Evolutionary conservation across 1,140 invertebrate genomes (phyloP).

Genomic region (Drosophila repleta): DNA sequence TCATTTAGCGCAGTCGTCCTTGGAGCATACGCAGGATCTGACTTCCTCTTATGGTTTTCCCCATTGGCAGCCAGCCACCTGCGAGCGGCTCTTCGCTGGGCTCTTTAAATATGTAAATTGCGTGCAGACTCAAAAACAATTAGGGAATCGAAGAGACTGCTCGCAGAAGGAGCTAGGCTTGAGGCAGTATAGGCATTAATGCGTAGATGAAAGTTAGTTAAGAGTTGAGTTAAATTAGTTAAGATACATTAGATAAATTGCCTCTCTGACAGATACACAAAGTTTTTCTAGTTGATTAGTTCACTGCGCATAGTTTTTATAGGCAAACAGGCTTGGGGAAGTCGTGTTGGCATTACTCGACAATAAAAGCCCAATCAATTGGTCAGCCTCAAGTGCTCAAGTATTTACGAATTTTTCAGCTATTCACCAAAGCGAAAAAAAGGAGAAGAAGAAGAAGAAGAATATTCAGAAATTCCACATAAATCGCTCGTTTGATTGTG

Average conservation of each 20-base stretch:
- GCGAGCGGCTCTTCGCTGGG: not conserved
- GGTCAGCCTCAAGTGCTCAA: not conserved
- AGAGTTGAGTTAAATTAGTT: not conserved
- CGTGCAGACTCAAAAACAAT: slow-evolving; percentile 16
- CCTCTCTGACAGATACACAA: not conserved
- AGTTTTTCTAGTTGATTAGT: not conserved
- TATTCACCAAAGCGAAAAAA: not conserved
- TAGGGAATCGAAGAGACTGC: slow-evolving; percentile 1
- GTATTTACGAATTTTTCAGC: slow-evolving; percentile 8
- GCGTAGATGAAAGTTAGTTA: not conserved
- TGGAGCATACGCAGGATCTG: not conserved
- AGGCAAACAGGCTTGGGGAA: not conserved
- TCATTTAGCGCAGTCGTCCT: not conserved
- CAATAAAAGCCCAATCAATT: not conserved
- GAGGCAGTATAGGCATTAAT: not conserved
- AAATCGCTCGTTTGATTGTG: slow-evolving; percentile 42
- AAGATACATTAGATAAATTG: not conserved
- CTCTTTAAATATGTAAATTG: slow-evolving; percentile 6
- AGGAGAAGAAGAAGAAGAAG: not conserved
- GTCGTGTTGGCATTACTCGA: not conserved
- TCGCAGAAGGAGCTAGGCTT: not conserved
- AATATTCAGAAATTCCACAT: slow-evolving; percentile 9
- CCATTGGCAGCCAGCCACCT: not conserved
- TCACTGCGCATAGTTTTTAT: not conserved
- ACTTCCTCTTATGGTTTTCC: not conserved